Conservation (phyloP, 2,797 vertebrate species). For the Syndactyla subalaris region DNA sequence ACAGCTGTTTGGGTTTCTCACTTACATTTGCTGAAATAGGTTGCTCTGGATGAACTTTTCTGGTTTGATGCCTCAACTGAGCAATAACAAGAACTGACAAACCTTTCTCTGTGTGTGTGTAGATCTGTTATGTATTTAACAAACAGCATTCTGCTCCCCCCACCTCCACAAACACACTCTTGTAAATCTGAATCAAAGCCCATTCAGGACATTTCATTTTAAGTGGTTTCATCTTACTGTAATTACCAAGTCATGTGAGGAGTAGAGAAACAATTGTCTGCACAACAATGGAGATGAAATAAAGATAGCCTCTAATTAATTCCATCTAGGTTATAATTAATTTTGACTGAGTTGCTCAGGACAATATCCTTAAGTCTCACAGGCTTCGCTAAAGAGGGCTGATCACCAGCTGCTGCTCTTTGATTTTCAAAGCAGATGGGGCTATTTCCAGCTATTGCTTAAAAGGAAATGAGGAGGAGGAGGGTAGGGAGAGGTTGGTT, state of each 20-base stretch:
- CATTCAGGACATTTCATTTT: background rate
- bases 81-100: background rate
- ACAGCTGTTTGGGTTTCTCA: background rate
- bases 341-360: conserved; percentile 54
- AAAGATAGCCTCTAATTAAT: conserved; percentile 65
- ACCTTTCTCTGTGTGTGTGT: background rate
- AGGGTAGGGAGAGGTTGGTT: background rate
- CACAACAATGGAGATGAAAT: conserved; percentile 45
- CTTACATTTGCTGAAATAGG: background rate
- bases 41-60: background rate
- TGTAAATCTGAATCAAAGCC: background rate
- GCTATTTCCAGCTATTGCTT: conserved; percentile 28
- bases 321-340: conserved; percentile 54
- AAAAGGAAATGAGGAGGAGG: background rate
- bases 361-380: conserved; percentile 18
- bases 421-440: conserved; percentile 60
- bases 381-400: background rate
- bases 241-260: conserved; percentile 46
- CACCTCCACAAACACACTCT: background rate
- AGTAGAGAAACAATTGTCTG: conserved; percentile 12
- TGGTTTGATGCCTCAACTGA: background rate
- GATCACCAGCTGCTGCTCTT: conserved; percentile 62
- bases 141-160: background rate
- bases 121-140: background rate
- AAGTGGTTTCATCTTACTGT: conserved; percentile 51